phyloP scores from a whole-genome alignment of 1,140 invertebrate species.

The Centruroides vittatus region DNA sequence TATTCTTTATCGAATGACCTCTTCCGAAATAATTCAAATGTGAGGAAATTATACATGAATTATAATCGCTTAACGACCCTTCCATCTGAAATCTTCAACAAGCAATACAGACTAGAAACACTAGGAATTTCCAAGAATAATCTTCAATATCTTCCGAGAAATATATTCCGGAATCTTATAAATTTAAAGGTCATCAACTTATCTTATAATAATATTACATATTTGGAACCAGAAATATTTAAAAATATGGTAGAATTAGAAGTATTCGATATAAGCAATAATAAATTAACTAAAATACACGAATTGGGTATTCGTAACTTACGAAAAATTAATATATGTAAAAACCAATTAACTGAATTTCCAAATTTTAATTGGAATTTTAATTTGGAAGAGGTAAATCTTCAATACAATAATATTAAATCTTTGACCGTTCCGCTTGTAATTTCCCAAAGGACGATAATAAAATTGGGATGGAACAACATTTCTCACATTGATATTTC shows the following conservation, averaged over 20 bases:
- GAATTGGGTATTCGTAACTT: conserved; percentile 12
- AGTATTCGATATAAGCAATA: not conserved
- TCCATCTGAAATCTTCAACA: conserved; percentile 46
- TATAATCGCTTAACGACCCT: conserved; percentile 66
- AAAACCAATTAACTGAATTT: conserved; percentile 15
- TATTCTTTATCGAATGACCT: conserved; percentile 2
- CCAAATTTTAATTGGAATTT: conserved; percentile 15
- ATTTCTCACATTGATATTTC: conserved; percentile 14
- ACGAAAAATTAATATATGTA: conserved; percentile 7
- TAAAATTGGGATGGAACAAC: not conserved
- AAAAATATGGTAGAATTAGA: not conserved
- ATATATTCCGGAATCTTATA: conserved; percentile 10
- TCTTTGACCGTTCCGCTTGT: conserved; percentile 17
- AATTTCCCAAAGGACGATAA: not conserved
- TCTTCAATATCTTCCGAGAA: conserved; percentile 5
- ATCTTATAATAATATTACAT: conserved; percentile 7
- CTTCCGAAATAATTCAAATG: conserved; percentile 26
- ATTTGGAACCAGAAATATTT: conserved; percentile 1
- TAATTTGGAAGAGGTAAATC: conserved; percentile 13
- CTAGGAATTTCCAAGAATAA: conserved; percentile 11
- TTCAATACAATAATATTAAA: conserved; percentile 15
- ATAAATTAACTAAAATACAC: not conserved
- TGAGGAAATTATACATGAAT: conserved; percentile 52
- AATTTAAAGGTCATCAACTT: conserved; percentile 14
- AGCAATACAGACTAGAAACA: conserved; percentile 9